phyloP scores from a whole-genome alignment of 2,797 vertebrate species.

The Odontamblyopus rebecca region DNA sequence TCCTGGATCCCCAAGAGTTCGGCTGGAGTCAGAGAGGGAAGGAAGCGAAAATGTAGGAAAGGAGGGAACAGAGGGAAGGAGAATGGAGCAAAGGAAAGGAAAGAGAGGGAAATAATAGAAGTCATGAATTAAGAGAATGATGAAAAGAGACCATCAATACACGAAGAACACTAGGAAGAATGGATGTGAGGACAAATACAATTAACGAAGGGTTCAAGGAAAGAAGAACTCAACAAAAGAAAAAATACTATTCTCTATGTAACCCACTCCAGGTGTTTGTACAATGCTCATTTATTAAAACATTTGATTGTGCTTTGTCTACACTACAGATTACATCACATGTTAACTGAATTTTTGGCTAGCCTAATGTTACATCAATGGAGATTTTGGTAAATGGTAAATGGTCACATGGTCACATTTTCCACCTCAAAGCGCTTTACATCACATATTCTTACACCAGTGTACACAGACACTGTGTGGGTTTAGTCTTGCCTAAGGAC shows the following conservation, averaged over 20 bases:
- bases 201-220: background rate
- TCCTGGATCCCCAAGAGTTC: conserved; percentile 80
- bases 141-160: conserved; percentile 47
- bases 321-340: background rate
- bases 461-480: too few species aligned
- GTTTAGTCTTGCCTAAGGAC: too few species aligned
- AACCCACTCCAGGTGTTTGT: background rate
- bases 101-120: conserved; percentile 32
- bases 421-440: too few species aligned
- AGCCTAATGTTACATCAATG: background rate
- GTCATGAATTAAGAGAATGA: conserved; percentile 9
- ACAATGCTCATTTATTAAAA: background rate
- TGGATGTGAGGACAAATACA: background rate
- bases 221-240: background rate
- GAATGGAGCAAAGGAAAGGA: conserved; percentile 23
- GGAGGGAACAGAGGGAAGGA: conserved; percentile 30
- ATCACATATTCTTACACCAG: too few species aligned
- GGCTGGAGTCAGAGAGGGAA: conserved; percentile 71
- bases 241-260: background rate
- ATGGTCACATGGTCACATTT: too few species aligned
- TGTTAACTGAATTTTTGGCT: background rate
- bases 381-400: background rate
- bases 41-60: conserved; percentile 44
- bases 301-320: background rate
- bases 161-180: conserved; percentile 2